Evolutionary conservation across 2,888 invertebrate species (phyloP).

Genomic region (Vesta saturnalis): DNA sequence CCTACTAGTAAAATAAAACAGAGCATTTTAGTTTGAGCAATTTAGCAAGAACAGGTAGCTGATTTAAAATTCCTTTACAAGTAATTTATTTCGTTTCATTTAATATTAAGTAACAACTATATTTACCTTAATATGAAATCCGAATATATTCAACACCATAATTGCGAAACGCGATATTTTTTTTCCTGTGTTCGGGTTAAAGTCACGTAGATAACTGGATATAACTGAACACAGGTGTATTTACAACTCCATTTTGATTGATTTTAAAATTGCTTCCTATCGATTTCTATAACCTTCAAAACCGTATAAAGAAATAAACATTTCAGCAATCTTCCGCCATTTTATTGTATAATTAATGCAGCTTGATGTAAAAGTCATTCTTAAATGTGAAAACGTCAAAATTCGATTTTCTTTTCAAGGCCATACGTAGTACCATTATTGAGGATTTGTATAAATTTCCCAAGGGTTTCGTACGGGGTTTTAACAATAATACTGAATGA

Average conservation of each 20-base stretch:
- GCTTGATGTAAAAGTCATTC: neutral
- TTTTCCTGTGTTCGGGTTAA: neutral
- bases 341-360: neutral
- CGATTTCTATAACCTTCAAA: neutral
- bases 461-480: neutral
- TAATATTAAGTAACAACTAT: no score
- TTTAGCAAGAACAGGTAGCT: no score
- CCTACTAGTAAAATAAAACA: no score
- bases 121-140: neutral
- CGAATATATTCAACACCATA: neutral
- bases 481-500: neutral
- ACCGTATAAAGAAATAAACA: no score
- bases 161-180: neutral
- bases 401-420: neutral
- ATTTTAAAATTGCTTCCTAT: neutral
- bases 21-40: no score
- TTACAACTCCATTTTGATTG: neutral
- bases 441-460: neutral
- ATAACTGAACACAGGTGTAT: no score
- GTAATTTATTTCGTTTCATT: no score
- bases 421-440: no score
- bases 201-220: neutral
- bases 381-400: neutral
- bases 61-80: no score
- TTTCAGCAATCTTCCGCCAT: no score